Base-by-base conservation (phyloP, 2,797 vertebrate species). In the Pteropus rufus region DNA sequence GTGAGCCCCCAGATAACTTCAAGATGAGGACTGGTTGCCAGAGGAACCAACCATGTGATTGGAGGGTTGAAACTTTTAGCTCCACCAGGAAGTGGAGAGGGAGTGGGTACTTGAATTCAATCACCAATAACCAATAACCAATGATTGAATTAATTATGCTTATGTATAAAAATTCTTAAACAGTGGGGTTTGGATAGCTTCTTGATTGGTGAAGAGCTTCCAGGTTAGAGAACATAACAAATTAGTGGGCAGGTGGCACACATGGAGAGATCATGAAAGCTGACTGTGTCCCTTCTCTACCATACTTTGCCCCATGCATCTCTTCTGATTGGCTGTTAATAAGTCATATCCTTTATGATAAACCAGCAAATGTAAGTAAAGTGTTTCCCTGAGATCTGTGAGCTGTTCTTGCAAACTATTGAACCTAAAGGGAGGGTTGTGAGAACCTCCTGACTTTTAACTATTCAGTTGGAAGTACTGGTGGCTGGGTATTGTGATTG, bases 51-150 rank as follows among this genome's bases (percentile, higher is more conserved):
- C 14, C 24, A 34, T 2, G 31, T 52, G n/a, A 41, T 65, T 31
- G 36, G 23, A 84, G 26, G 6, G 2, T 5, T 58, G 2, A 0
- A n/a, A 44, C 6, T 34, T 88, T 46, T 0, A 88, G 10, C 10
- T 12, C 34, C 1, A 34, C 1, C 1, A 18, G 15, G 10, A 3
- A 64, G 5, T 4, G 1, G 16, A n/a, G 0, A 21, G n/a, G 1
- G 12, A 0, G 1, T 29, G 15, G n/a, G 29, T 46, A 46, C 41
- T 10, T 19, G 41, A 52, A 29, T 14, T 77, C 34, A 60, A 5
- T 10, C 6, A 70, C 3, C 34, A 77, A 10, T 8, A 7, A 70
- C 3, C 34, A 77, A 10, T 8, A 7, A 29, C 1, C 24, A 24
- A 21, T 31, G 31, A 75, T n/a, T 36, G 36, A 69, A 58, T 56